phyloP scores from a whole-genome alignment of 2,113 vertebrate species.

The Cryptomyrus ogoouensis region DNA sequence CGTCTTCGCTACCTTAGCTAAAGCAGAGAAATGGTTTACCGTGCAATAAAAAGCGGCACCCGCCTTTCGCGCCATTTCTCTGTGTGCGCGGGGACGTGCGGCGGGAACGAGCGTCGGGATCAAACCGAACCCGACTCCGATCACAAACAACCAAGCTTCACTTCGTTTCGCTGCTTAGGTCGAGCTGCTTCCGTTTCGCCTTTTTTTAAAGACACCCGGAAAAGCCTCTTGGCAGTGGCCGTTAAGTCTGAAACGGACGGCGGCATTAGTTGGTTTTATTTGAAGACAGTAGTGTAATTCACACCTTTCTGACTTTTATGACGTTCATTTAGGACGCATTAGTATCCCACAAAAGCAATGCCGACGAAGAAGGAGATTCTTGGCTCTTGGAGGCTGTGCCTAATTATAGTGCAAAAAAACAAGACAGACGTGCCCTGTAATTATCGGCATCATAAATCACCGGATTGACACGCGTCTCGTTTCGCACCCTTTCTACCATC shows the following conservation, averaged over 20 bases:
- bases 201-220: neutral
- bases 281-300: slow-evolving; percentile 69
- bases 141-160: neutral
- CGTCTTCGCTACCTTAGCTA: neutral
- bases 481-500: slow-evolving; percentile 48
- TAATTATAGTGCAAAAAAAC: slow-evolving; percentile 63
- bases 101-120: neutral
- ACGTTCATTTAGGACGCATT: slow-evolving; percentile 68
- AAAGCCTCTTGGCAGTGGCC: neutral
- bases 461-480: slow-evolving; percentile 55
- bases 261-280: slow-evolving; percentile 50
- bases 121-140: neutral
- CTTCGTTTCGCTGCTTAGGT: neutral
- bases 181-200: neutral
- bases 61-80: neutral
- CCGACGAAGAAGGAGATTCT: slow-evolving; percentile 50
- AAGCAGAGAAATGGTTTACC: neutral
- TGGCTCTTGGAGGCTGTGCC: slow-evolving; percentile 52
- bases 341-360: slow-evolving; percentile 64
- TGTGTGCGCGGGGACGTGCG: neutral
- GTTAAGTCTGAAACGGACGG: neutral
- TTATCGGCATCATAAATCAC: slow-evolving; percentile 67
- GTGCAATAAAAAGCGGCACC: neutral
- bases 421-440: slow-evolving; percentile 65
- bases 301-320: slow-evolving; percentile 77